These are phyloP conservation scores for Menura novaehollandiae DNA, from an alignment of 2,113 vertebrate species.

Conservation along the genomic window DNA sequence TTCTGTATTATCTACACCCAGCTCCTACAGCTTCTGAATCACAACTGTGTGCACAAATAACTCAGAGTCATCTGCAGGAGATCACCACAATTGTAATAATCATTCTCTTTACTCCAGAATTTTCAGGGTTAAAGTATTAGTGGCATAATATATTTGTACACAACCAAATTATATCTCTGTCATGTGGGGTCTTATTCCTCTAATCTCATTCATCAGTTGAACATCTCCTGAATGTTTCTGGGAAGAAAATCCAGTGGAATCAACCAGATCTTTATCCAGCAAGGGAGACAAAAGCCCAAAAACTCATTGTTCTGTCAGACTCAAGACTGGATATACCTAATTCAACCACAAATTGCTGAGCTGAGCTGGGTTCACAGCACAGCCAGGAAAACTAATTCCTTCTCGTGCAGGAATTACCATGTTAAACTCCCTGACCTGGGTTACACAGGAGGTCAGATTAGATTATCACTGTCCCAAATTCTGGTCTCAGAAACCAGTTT, in stretches of 20 bases:
- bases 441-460: slow-evolving; percentile 28
- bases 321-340: background rate
- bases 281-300: background rate
- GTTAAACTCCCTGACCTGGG: slow-evolving; percentile 35
- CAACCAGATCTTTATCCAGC: background rate
- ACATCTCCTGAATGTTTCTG: background rate
- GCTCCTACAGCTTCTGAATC: slow-evolving; percentile 34
- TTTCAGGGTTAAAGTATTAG: background rate
- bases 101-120: background rate
- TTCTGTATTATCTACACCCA: background rate
- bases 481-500: slow-evolving; percentile 10
- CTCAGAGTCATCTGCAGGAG: background rate
- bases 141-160: background rate
- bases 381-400: slow-evolving; percentile 12
- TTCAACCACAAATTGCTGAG: slow-evolving; percentile 39
- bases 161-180: background rate
- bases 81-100: background rate
- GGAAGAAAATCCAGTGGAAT: background rate
- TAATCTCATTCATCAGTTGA: background rate
- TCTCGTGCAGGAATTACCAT: background rate
- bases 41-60: background rate
- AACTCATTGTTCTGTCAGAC: background rate
- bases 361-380: background rate
- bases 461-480: background rate
- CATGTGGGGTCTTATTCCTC: background rate